Percentiles rank a stretch among this genome's conserved stretches.
These are phyloP conservation scores for Leucoma salicis DNA, from an alignment of 2,888 invertebrate species.

Conservation along the genomic window DNA sequence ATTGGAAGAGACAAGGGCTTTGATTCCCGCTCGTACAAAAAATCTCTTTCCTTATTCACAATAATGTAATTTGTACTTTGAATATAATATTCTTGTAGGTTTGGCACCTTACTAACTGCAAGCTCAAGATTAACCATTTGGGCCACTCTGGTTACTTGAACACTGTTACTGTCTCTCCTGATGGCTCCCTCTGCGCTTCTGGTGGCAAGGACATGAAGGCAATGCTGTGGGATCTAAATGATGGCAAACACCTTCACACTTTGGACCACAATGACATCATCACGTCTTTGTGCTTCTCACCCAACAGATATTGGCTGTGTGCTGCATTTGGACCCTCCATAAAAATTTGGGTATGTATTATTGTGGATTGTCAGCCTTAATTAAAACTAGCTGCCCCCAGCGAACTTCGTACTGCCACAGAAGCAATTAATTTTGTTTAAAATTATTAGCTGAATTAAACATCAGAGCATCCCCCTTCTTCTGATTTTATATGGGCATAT, in stretches of 20 bases:
- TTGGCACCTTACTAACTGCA: slow-evolving; percentile 99
- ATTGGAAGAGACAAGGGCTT: too few species aligned
- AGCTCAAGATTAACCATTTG: slow-evolving; percentile 98
- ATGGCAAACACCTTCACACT: slow-evolving; percentile 99
- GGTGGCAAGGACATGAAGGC: slow-evolving; percentile 99
- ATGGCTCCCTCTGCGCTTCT: slow-evolving; percentile 99
- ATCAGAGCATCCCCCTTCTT: too few species aligned
- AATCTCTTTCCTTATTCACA: too few species aligned
- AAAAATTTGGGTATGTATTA: slow-evolving; percentile 97
- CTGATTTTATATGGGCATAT: too few species aligned
- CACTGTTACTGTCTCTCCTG: slow-evolving; percentile 99
- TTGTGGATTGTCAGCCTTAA: too few species aligned
- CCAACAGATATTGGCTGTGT: slow-evolving; percentile 99
- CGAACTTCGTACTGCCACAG: too few species aligned
- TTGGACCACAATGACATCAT: slow-evolving; percentile 99
- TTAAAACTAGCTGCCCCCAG: too few species aligned
- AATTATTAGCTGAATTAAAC: too few species aligned
- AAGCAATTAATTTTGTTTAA: too few species aligned
- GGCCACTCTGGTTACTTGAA: slow-evolving; percentile 99
- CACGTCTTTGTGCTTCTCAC: slow-evolving; percentile 99
- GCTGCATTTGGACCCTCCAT: slow-evolving; percentile 99
- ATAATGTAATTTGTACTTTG: too few species aligned
- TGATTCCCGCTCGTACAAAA: too few species aligned
- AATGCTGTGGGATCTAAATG: slow-evolving; percentile 99
- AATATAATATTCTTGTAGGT: slow-evolving; percentile 78